phyloP scores from a whole-genome alignment of 2,888 invertebrate genomes.

The Scaptomyza caliginosa region DNA sequence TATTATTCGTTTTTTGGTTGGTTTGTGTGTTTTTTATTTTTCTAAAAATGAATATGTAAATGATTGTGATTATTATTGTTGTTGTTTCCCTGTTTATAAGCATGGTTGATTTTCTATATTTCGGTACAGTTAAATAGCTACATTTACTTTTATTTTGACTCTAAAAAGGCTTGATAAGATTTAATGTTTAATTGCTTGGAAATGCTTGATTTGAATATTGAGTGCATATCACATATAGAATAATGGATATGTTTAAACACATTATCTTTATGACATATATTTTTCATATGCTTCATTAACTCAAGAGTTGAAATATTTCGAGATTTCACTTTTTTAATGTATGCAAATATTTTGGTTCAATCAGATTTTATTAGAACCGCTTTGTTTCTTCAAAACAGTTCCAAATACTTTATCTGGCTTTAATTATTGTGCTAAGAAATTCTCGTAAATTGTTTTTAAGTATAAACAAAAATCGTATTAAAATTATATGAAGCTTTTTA shows the following conservation, averaged over 20 bases:
- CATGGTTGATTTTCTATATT: conserved; percentile 41
- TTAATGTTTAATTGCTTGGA: no score
- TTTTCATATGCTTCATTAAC: neutral
- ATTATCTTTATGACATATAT: neutral
- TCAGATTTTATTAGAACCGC: neutral
- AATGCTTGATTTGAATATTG: conserved; percentile 36
- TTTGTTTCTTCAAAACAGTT: no score
- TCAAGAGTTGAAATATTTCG: neutral
- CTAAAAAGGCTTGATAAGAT: conserved; percentile 32
- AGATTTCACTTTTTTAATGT: neutral
- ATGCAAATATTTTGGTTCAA: neutral
- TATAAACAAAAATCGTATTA: no score
- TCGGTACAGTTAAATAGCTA: conserved; percentile 17
- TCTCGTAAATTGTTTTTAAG: no score
- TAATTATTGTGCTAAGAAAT: no score
- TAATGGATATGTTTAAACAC: conserved; percentile 4
- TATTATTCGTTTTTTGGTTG: conserved; percentile 4
- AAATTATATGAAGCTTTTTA: no score
- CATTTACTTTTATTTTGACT: neutral
- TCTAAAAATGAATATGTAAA: conserved; percentile 47
- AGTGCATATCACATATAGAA: conserved; percentile 11
- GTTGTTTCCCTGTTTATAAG: conserved; percentile 19
- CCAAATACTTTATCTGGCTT: no score
- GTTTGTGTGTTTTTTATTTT: conserved; percentile 44
- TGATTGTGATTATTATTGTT: conserved; percentile 31